Evolutionary conservation across 64 coral and sea anemone genomes (phyloP), one percentile per base, ranked within the genome.

Genomic region (Pocillopora damicornis): DNA sequence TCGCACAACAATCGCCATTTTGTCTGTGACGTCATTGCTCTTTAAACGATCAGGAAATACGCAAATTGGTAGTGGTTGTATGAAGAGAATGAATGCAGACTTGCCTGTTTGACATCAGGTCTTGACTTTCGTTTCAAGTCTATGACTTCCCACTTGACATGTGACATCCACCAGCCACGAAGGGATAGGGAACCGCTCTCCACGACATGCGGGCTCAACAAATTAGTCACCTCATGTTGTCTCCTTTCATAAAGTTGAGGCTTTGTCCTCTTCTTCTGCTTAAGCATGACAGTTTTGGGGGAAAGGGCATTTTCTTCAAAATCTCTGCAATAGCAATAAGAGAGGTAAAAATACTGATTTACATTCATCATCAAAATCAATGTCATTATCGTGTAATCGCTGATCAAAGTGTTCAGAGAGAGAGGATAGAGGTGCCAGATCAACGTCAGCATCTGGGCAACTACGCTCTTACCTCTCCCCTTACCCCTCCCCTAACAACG

Each of bases 91-190:
- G 17, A 76, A 8, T 77, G 20, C 60, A 30, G 23, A 85, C 64
- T 85, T 51, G 64, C 81, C 81, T 85, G 64, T 58, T 65, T 72
- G 36, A 66, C 35, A 23, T 56, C 25, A 6, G 18, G 63, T 72
- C 72, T 73, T 37, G 81, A 73, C 26, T 45, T 85, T 15, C 68
- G 81, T 45, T 73, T 85, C 37, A 72, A 57, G 58, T 85, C 81
- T 57, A 65, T 58, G 62, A 85, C 81, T 66, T 85, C 81, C 81
- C 81, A 85, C 30, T 68, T 68, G 4, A 85, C 81, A 13, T 85
- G 81, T 85, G 81, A 85, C 81, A 85, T 85, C 81, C 81, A 85
- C 81, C 81, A 85, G 12, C 81, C 81, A 20, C 65, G 81, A 13
- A 85, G 81, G 23, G 81, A 85, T 2, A 72, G 38, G 1, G 81